Percentiles rank a stretch among this genome's conserved stretches.
Evolutionary conservation across 2,888 invertebrate species (phyloP).

Genomic region (Meloe dianella): DNA sequence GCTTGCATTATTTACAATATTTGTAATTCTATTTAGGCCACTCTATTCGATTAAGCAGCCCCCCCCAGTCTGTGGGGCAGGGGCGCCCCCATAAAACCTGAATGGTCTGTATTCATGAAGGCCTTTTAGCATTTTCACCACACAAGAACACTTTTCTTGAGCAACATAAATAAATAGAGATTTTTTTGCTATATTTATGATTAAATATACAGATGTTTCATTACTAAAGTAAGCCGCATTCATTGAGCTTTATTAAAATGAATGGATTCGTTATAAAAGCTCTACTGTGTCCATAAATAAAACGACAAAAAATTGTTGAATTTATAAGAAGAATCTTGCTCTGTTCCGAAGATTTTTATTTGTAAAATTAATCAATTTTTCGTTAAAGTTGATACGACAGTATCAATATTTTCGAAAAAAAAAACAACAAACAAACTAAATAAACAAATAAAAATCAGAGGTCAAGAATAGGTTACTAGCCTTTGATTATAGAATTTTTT

Average conservation of each 20-base stretch:
- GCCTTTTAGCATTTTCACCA: not conserved
- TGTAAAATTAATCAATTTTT: too few relatives aligned
- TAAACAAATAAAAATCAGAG: not conserved
- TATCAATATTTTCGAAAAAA: not conserved
- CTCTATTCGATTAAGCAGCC: not conserved
- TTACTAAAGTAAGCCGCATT: not conserved
- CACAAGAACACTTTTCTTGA: not conserved
- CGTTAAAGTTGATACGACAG: too few relatives aligned
- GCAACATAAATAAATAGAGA: not conserved
- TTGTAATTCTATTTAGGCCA: constrained; percentile 8
- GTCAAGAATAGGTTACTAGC: constrained; percentile 2
- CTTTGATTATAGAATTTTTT: not conserved
- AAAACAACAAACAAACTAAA: too few relatives aligned
- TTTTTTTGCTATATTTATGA: not conserved
- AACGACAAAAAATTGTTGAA: too few relatives aligned
- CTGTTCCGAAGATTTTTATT: too few relatives aligned
- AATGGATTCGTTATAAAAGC: too few relatives aligned
- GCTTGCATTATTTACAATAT: too few relatives aligned
- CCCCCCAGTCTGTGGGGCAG: too few relatives aligned
- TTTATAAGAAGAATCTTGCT: too few relatives aligned
- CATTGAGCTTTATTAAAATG: not conserved
- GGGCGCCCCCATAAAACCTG: not conserved
- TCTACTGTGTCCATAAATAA: too few relatives aligned
- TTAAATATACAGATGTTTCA: not conserved
- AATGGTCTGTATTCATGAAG: not conserved